Evolutionary conservation across 1,140 invertebrate genomes (phyloP), one percentile per base, ranked within the genome.

Genomic region (Drosophila sucinea): DNA sequence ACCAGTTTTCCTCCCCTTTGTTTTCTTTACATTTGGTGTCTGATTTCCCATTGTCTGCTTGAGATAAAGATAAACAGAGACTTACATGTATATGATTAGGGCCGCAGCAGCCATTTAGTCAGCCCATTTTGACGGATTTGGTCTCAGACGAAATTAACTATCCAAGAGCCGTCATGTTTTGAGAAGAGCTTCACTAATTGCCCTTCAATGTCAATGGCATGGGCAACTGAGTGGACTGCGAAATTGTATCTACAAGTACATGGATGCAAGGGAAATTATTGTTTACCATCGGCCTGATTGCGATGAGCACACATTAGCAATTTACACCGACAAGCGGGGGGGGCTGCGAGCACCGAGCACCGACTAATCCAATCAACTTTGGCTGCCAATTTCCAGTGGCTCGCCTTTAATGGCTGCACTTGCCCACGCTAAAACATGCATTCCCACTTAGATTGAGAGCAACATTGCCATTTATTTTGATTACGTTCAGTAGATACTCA

Each of bases 401-500:
- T 77, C 63, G 66, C 32, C 73, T 63, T 55, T 76, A 77, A 77
- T 77, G 73, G 73, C 35, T 77, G 75, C 75, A 70, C 67, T 77
- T 77, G 57, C 64, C 67, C 35, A 56, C 27, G 74, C 55, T 44
- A 70, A 17, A 17, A 82, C 79, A 81, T 77, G 79, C 70, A 82
- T 77, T 73, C 30, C 63, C 44, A 73, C 77, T 82, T 68, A 70
- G 67, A 77, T 79, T 51, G 67, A 66, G 68, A 65, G 63, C 75
- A 73, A 65, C 69, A 67, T 56, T 40, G 30, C 38, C 73, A 85
- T 84, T 85, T 74, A 71, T 72, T 79, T 65, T 81, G 70, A 86
- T 86, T 86, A 78, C 38, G 57, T 44, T 57, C 51, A 54, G 60
- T 40, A 29, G 58, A 51, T 30, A 11, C 25, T 40, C 17, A 17